These are phyloP conservation scores for Herminia tarsipennalis DNA, from an alignment of 2,888 invertebrate genomes.

Conservation along the genomic window DNA sequence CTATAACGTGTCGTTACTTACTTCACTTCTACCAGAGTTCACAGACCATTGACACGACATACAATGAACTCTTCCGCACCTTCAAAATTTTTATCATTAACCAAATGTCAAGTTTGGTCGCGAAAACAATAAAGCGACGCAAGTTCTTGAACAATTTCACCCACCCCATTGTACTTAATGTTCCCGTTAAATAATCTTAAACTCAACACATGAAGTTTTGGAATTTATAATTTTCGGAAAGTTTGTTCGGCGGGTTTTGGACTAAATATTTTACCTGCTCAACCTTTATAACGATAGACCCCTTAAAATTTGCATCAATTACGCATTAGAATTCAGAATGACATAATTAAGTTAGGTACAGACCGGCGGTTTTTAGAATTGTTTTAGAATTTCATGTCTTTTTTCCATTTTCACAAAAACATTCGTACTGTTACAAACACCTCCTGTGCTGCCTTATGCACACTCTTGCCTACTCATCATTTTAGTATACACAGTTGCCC, in stretches of 20 bases:
- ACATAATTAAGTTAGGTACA: constrained; percentile 63
- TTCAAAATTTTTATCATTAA: too few relatives aligned
- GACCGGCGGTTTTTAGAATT: constrained; percentile 42
- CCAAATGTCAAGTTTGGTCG: too few relatives aligned
- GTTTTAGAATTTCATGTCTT: neutral
- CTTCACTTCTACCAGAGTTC: too few relatives aligned
- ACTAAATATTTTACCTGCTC: constrained; percentile 68
- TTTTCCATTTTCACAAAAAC: neutral
- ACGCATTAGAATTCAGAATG: constrained; percentile 69
- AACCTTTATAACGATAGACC: constrained; percentile 63
- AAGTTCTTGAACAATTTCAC: constrained; percentile 9
- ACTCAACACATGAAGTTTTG: constrained; percentile 36
- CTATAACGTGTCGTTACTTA: too few relatives aligned
- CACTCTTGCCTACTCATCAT: too few relatives aligned
- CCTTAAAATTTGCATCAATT: constrained; percentile 77
- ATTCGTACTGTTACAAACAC: too few relatives aligned
- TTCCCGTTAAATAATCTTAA: constrained; percentile 35
- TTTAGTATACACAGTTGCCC: too few relatives aligned
- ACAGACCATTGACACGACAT: too few relatives aligned
- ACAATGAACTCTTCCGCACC: too few relatives aligned
- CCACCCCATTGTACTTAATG: constrained; percentile 21
- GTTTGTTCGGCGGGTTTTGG: constrained; percentile 41
- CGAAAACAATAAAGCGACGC: neutral
- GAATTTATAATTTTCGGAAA: constrained; percentile 53
- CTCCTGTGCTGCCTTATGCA: too few relatives aligned